phyloP scores from a whole-genome alignment of 2,113 vertebrate species.

The Callocephalon fimbriatum region DNA sequence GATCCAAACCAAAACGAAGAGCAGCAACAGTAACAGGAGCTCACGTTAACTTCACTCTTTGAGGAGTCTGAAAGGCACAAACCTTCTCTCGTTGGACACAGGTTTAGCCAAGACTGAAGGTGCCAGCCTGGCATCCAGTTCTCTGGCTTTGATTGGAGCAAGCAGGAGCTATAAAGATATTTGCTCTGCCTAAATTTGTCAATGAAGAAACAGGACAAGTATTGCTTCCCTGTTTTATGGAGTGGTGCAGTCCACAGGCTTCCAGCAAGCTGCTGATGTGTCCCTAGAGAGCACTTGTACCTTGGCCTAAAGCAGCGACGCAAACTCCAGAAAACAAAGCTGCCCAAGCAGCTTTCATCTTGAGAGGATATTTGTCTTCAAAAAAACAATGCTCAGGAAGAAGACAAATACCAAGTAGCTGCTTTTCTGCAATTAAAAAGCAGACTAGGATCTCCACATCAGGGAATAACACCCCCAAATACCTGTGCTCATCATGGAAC shows the following conservation, averaged over 20 bases:
- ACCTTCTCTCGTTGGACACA: not conserved
- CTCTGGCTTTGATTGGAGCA: rapidly evolving
- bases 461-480: rapidly evolving
- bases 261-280: not conserved
- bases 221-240: rapidly evolving
- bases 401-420: rapidly evolving
- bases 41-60: rapidly evolving
- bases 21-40: not conserved
- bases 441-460: not conserved
- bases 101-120: not conserved
- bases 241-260: not conserved
- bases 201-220: rapidly evolving
- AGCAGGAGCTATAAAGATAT: not conserved
- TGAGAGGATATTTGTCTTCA: not conserved
- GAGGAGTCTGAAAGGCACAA: not conserved
- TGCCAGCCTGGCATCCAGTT: not conserved
- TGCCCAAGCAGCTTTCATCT: not conserved
- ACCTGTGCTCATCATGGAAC: rapidly evolving
- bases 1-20: not conserved
- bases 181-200: not conserved
- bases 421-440: not conserved
- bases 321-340: not conserved
- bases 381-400: not conserved
- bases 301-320: not conserved
- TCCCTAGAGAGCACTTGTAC: not conserved